A percentile compares a stretch with the other conserved stretches of the same genome.
phyloP scores from a whole-genome alignment of 92 coral and sea anemone species.

The Zoanthus sansibaricus region DNA sequence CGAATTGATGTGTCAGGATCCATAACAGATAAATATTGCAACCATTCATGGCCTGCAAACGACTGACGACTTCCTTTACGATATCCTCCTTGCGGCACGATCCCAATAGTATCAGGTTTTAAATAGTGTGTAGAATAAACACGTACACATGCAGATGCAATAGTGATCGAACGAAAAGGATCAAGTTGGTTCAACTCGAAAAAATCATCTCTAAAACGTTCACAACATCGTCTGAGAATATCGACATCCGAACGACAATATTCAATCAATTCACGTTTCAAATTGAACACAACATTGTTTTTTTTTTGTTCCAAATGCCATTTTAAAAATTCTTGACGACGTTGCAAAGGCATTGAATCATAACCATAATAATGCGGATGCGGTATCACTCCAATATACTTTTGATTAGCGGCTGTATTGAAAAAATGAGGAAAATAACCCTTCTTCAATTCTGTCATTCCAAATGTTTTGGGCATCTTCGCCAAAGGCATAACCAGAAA shows the following conservation, averaged over 20 bases:
- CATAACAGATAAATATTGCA: neutral
- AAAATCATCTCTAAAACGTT: neutral
- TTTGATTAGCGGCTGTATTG: conserved; percentile 13
- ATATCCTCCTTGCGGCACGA: neutral
- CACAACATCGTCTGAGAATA: neutral
- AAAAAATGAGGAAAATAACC: conserved; percentile 40
- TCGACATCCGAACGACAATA: neutral
- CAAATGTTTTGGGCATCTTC: conserved; percentile 48
- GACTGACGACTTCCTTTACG: neutral
- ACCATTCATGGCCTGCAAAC: neutral
- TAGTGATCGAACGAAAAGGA: neutral
- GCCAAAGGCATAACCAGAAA: conserved; percentile 41
- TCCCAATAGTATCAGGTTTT: neutral
- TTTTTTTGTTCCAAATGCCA: neutral
- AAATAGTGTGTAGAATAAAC: neutral
- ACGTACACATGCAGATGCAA: neutral
- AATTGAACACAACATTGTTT: neutral
- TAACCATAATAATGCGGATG: neutral
- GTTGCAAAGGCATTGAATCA: neutral
- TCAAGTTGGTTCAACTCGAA: too few species aligned
- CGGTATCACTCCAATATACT: conserved; percentile 49
- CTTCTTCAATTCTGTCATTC: conserved; percentile 11
- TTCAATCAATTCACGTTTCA: neutral
- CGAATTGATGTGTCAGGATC: neutral
- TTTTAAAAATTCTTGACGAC: neutral